phyloP scores from a whole-genome alignment of 2,113 vertebrate genomes.

The Dromaius novaehollandiae region DNA sequence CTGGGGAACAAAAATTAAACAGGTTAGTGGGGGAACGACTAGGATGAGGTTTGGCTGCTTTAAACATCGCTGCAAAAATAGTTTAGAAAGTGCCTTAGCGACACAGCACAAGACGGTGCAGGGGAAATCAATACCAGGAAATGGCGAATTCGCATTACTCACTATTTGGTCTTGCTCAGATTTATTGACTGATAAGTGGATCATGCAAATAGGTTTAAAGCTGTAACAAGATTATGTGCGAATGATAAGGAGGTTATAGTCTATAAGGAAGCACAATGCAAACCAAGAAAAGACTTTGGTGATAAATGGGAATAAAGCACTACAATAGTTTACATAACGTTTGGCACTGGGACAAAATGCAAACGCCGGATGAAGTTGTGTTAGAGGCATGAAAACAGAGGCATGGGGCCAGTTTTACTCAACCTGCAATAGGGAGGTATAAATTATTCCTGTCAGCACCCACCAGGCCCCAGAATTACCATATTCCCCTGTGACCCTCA shows the following conservation, averaged over 20 bases:
- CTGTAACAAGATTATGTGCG: background rate
- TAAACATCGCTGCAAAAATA: background rate
- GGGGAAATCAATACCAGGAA: background rate
- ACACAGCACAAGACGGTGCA: background rate
- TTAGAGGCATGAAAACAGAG: background rate
- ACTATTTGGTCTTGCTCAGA: background rate
- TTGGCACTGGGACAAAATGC: background rate
- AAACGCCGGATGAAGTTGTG: background rate
- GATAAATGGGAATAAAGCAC: background rate
- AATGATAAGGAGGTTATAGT: background rate
- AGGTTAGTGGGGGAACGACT: background rate
- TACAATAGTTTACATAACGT: rapidly evolving
- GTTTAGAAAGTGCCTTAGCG: background rate
- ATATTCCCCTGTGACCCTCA: background rate
- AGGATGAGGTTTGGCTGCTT: background rate
- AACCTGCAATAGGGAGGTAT: background rate
- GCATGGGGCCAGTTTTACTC: background rate
- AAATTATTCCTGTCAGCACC: conserved; percentile 3
- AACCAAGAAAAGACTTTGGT: background rate
- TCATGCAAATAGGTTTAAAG: background rate
- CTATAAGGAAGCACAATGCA: background rate
- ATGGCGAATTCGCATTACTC: rapidly evolving
- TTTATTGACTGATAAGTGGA: conserved; percentile 36
- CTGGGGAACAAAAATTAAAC: background rate
- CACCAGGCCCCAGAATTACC: background rate